Base-by-base conservation (phyloP, 2,113 vertebrate species). In the Zapornia atra region DNA sequence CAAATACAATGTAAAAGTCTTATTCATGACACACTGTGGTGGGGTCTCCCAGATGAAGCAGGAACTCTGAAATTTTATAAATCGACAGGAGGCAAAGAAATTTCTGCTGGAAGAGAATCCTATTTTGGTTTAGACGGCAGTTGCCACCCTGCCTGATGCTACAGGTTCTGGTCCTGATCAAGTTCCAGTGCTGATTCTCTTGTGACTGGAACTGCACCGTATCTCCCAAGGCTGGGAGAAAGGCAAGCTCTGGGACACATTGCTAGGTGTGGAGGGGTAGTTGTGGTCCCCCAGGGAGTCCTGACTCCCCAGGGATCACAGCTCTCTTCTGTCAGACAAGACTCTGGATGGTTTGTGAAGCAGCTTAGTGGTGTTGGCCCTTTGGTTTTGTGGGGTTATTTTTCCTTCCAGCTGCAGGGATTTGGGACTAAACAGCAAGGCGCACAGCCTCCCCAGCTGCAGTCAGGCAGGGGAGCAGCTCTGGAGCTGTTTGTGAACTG, bases 351-450 rank as follows among this genome's bases (percentile, higher is more conserved):
- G 4, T 5, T 76, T 19, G 16, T 75, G 12, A 53, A 54, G 40
- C n/a, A n/a, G 71, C n/a, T 54, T 76, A 11, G 11, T 65, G 34
- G 33, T 29, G 12, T 36, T 0, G 0, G 8, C 3, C 0, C 0
- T 6, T 19, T 13, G n/a, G 1, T 9, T 15, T 10, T 3, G 48
- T 48, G 48, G 48, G 48, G 48, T 22, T 31, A 15, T 25, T 26
- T 13, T 17, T 22, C 9, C 28, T 63, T 73, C 28, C 50, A 44
- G 28, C 72, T 57, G 66, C 24, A 53, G 42, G 18, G 68, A 53
- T 84, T 16, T 11, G 9, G 63, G 26, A 56, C 31, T 70, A 16
- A 70, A 25, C 20, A 46, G 60, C 65, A n/a, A 4, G 0, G 2
- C 12, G 26, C 10, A 48, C 42, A 36, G 48, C 29, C 42, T 40